A percentile compares a stretch with the other conserved stretches of the same genome.
phyloP scores from a whole-genome alignment of 2,797 vertebrate species.

The Podargus strigoides region DNA sequence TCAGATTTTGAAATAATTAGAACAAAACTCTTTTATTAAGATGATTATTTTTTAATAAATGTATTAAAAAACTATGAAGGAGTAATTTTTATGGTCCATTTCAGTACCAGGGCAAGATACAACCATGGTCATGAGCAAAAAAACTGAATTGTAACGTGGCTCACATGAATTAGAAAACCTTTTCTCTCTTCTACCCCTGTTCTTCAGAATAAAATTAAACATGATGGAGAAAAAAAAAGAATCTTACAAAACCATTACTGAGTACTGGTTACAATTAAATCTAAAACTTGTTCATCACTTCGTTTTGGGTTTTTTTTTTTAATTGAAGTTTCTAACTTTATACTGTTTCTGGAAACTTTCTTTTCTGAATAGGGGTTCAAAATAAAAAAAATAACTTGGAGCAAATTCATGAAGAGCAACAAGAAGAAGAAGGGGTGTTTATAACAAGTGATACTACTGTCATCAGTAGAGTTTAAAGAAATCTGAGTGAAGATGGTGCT shows the following conservation, averaged over 20 bases:
- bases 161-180: background rate
- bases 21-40: background rate
- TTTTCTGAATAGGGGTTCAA: background rate
- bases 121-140: background rate
- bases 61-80: background rate
- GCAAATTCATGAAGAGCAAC: background rate
- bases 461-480: background rate
- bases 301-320: background rate
- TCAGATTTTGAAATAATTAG: background rate
- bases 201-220: background rate
- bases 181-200: background rate
- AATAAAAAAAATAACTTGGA: background rate
- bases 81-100: background rate
- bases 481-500: background rate
- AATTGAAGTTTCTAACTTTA: background rate
- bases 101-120: background rate
- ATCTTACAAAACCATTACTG: background rate
- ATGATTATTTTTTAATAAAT: background rate
- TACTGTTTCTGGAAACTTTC: background rate
- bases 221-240: background rate
- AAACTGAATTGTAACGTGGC: accelerated
- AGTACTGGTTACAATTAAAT: background rate
- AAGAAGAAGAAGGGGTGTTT: background rate
- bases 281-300: background rate
- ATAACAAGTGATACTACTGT: background rate